Percentiles rank a stretch among this genome's conserved stretches.
Evolutionary conservation across 2,113 vertebrate genomes (phyloP).

Genomic region (Podilymbus podiceps): DNA sequence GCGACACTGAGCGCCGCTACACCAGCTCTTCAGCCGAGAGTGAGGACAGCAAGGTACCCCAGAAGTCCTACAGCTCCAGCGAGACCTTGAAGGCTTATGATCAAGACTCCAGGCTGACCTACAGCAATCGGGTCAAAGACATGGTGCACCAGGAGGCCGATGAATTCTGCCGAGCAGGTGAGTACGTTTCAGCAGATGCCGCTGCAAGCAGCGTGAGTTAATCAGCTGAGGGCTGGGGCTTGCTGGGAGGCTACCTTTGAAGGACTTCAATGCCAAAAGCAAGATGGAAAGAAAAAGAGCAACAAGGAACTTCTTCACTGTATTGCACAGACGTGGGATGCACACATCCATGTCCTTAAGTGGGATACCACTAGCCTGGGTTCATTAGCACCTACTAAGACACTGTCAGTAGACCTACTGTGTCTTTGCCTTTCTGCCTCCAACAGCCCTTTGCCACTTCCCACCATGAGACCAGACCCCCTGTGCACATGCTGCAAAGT

Average conservation of each 20-base stretch:
- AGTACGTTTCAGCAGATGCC: neutral
- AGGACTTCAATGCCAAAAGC: neutral
- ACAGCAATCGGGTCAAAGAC: slow-evolving; percentile 88
- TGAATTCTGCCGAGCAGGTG: slow-evolving; percentile 90
- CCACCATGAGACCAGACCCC: neutral
- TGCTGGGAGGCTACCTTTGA: neutral
- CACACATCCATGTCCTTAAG: neutral
- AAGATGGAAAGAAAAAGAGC: neutral
- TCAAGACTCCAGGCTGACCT: slow-evolving; percentile 88
- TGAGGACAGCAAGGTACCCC: slow-evolving; percentile 88
- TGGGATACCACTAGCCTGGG: neutral
- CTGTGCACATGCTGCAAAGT: fast-evolving
- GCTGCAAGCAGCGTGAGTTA: fast-evolving
- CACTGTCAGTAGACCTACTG: neutral
- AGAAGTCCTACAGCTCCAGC: slow-evolving; percentile 97
- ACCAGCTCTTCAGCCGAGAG: slow-evolving; percentile 94
- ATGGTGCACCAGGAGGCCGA: slow-evolving; percentile 93
- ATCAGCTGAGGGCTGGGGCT: neutral
- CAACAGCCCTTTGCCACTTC: neutral
- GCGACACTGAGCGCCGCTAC: slow-evolving; percentile 90
- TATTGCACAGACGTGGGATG: neutral
- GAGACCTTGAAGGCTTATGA: slow-evolving; percentile 98
- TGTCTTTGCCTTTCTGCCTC: neutral
- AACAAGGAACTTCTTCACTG: neutral
- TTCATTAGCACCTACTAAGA: neutral